Evolutionary conservation across 1,140 invertebrate species (phyloP), one percentile per base, ranked within the genome.

Genomic region (Colletes latitarsis): DNA sequence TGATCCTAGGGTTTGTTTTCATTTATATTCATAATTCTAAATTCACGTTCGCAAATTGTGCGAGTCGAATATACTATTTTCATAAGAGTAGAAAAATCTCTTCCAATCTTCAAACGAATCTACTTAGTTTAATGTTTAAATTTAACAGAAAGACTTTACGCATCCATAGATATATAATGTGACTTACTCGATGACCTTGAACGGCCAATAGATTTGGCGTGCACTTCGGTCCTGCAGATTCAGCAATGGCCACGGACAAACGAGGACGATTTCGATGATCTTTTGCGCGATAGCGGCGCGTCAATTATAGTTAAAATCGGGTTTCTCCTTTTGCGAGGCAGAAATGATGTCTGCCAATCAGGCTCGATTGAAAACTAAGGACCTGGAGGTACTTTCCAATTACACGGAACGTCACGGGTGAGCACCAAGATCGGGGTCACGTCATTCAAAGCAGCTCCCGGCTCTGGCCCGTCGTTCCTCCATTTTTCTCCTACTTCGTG

Each of bases 361-460:
- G 82, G 83, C 73, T 77, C 86, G 84, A 84, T 84, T 78, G 85
- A 84, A 88, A 88, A 88, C 83, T 80, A 77, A 87, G 82, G 82
- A 86, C 84, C 82, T 81, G 72, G 68, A 83, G 84, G 83, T 88
- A 82, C 86, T 88, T 30, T 89, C 88, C 89, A 90, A 90, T 90
- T 90, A 90, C 85, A 84, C 83, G 85, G 84, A 81, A 88, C 85
- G 88, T 89, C 88, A 89, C 85, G 85, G 74, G 82, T 72, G 70
- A 81, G 75, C 64, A 75, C n/a, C 67, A 69, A 83, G 83, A 89
- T 89, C 78, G 88, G 82, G 89, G 89, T 90, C 90, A 89, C 86
- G 90, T 90, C 90, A 89, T 87, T 90, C 88, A 85, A 86, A 30
- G 14, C 55, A 15, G 15, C 43, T 52, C 39, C 14, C 8, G 21